Evolutionary conservation across 2,797 vertebrate genomes (phyloP), one percentile per base, ranked within the genome.

Genomic region (Peromyscus melanophrys): DNA sequence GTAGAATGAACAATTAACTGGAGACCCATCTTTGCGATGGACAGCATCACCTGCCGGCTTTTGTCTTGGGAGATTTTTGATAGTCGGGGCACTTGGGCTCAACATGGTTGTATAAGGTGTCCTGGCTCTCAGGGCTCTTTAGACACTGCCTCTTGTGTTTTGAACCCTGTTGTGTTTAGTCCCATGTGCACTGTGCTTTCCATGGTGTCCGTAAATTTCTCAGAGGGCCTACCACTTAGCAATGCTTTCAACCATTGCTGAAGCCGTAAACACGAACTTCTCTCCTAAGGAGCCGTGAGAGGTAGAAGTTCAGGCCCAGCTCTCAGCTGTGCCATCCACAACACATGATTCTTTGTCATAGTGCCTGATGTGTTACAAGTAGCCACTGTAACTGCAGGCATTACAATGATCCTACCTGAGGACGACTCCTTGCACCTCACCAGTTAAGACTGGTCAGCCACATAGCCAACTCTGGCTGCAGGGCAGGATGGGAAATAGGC

Each of bases 371-470:
- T 31, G 9, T 85, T 89, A n/a, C 49, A n/a, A n/a, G 37, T 27
- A 88, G 86, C 80, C 92, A 94, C 80, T 8, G 3, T 6, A 61
- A 52, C 92, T 71, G 75, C 87, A 76, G 94, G 63, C 67, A 69
- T 87, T 83, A 10, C 61, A 49, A 8, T 67, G 67, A 61, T 31
- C 31, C 3, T 27, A 0, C 10, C 75, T 78, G 61, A 13, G 7
- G 43, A 84, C 75, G n/a, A 46, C 11, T 59, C 49, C 14, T 55
- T 17, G 9, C 9, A 10, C 63, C 17, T 71, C 65, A 4, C 67
- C 6, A 29, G 1, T 65, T 59, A 10, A 13, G n/a, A 17, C 1
- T 6, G n/a, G 29, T 57, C 19, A 55, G 65, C 34, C 29, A 3
- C 19, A 6, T 0, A 23, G 78, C 2, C 1, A 0, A 59, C 19